Evolutionary conservation across 2,113 vertebrate genomes (phyloP), one percentile per base, ranked within the genome.

Genomic region (Trachemys scripta): DNA sequence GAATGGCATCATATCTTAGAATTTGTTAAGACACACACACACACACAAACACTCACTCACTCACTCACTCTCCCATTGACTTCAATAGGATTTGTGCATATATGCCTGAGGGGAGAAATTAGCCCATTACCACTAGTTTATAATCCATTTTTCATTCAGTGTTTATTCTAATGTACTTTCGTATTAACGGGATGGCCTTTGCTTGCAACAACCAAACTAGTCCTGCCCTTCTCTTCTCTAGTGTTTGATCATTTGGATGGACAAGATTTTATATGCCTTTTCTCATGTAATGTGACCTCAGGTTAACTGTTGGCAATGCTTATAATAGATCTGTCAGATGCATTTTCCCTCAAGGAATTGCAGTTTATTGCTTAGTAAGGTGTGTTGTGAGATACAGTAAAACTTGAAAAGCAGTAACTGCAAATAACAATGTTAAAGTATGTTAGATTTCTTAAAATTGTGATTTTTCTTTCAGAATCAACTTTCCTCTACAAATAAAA

Each of bases 401-500:
- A 87, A 85, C 6, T 3, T 17, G n/a, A 54, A 27, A 86, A 79
- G 45, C 65, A 20, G 11, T 75, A 17, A 51, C 10, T 87, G 78
- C 3, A 75, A 62, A 50, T 72, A 94, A 88, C 4, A 79, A 13
- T 31, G 3, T 56, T 92, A 10, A 27, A 79, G 35, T 49, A 53
- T 65, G 6, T 31, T 27, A 49, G 13, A 10, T 27, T 90, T 81
- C 75, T 54, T 86, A 31, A 75, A 51, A 95, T 92, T n/a, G 80
- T 5, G 90, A 3, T 72, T 97, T 97, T 90, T 92, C 79, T 95
- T 92, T 90, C 92, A 98, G 98, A 91, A 97, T 98, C 56, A 95
- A 65, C 84, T 98, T 98, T 96, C 98, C 97, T 83, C 87, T 98
- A 78, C 94, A 91, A 89, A 93, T 98, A 93, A 96, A 96, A 19